Evolutionary conservation across 1,140 invertebrate species (phyloP).

Genomic region (Drosophila burlai): DNA sequence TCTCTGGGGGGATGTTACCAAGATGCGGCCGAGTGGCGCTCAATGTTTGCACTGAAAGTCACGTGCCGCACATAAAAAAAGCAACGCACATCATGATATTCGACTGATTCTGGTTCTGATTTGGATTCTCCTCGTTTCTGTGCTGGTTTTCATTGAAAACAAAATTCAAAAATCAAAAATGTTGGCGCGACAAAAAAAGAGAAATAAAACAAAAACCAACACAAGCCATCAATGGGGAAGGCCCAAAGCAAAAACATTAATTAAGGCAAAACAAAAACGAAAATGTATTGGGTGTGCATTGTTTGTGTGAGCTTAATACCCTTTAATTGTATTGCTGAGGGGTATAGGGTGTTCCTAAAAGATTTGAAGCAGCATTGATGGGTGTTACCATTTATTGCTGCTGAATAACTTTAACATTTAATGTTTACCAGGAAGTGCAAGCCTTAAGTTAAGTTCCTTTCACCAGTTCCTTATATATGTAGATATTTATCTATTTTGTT

Average conservation of each 20-base stretch:
- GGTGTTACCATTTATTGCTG: too few species aligned
- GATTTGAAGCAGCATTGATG: neutral
- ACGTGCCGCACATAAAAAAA: conserved; percentile 77
- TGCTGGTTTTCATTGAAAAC: conserved; percentile 68
- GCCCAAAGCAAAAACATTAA: conserved; percentile 68
- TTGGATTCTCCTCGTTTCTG: conserved; percentile 7
- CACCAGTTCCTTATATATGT: neutral
- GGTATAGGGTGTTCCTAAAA: conserved; percentile 4
- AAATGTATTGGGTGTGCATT: conserved; percentile 43
- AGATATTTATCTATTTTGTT: too few species aligned
- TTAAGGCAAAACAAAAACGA: conserved; percentile 67
- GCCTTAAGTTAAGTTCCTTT: neutral
- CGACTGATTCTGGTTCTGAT: conserved; percentile 29
- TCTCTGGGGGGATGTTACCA: conserved; percentile 14
- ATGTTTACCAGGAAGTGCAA: too few species aligned
- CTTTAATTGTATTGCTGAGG: neutral
- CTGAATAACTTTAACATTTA: too few species aligned
- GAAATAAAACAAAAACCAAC: conserved; percentile 9
- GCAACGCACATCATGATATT: conserved; percentile 65
- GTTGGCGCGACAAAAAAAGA: conserved; percentile 54
- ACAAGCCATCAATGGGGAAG: conserved; percentile 71
- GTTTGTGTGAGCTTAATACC: conserved; percentile 34
- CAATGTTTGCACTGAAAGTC: conserved; percentile 72
- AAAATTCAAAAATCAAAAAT: conserved; percentile 77
- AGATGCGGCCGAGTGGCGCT: conserved; percentile 76